phyloP scores from a whole-genome alignment of 1,140 invertebrate species.

The Archegozetes longisetosus region DNA sequence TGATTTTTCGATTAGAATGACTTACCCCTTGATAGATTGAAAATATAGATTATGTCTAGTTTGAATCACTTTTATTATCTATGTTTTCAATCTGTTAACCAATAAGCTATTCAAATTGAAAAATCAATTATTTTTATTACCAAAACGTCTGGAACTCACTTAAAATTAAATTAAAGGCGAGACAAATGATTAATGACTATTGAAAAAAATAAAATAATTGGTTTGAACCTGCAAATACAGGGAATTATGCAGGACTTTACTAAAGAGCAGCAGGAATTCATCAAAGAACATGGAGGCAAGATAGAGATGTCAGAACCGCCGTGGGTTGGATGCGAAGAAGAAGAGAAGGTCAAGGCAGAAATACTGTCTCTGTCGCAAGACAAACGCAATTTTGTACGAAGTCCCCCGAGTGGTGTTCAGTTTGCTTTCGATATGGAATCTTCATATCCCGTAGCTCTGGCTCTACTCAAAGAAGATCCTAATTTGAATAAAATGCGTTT shows the following conservation, averaged over 20 bases:
- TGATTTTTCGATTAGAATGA: no score
- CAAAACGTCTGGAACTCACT: no score
- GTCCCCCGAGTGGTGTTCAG: conserved; percentile 82
- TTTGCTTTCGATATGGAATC: conserved; percentile 89
- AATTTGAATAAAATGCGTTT: conserved; percentile 96
- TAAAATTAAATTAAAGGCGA: no score
- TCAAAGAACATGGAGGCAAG: conserved; percentile 57
- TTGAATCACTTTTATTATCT: no score
- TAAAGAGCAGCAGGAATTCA: conserved; percentile 88
- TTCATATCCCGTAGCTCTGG: conserved; percentile 74
- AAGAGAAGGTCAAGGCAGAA: conserved; percentile 76
- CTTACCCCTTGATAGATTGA: no score
- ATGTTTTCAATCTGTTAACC: no score
- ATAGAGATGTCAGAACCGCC: conserved; percentile 63
- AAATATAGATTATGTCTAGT: no score
- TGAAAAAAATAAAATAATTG: no score
- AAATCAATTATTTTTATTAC: no score
- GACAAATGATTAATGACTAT: no score
- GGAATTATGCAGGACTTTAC: conserved; percentile 51
- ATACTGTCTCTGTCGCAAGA: conserved; percentile 82
- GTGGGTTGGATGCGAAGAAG: conserved; percentile 77
- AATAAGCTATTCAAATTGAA: no score
- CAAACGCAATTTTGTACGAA: conserved; percentile 87
- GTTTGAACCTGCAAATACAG: no score
- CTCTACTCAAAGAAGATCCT: conserved; percentile 82